phyloP scores from a whole-genome alignment of 2,113 vertebrate species.

The Gnathonemus longibarbis region DNA sequence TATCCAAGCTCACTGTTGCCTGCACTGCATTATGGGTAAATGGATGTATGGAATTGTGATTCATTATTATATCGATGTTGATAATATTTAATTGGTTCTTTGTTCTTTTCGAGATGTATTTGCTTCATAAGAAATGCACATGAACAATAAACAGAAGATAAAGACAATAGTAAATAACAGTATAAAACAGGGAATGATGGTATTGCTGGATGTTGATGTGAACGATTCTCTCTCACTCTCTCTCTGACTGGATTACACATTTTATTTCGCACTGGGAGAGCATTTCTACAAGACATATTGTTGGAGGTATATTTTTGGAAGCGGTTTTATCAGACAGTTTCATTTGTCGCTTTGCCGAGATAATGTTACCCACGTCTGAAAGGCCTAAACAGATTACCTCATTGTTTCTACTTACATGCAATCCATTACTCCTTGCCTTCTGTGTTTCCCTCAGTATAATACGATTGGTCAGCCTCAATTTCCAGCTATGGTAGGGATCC shows the following conservation, averaged over 20 bases:
- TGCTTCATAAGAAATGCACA: neutral
- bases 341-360: neutral
- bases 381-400: neutral
- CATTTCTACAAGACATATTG: neutral
- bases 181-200: neutral
- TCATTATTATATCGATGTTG: neutral
- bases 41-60: neutral
- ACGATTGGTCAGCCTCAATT: neutral
- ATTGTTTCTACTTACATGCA: neutral
- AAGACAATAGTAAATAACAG: neutral
- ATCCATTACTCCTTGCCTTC: constrained; percentile 4
- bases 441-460: neutral
- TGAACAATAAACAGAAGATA: neutral
- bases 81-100: neutral
- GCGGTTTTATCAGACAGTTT: neutral
- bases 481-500: neutral
- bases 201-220: neutral
- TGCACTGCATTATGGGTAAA: neutral
- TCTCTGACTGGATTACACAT: neutral
- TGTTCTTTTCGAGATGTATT: neutral
- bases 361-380: neutral
- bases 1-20: neutral
- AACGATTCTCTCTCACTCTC: neutral
- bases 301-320: constrained; percentile 6
- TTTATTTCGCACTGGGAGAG: neutral